Evolutionary conservation across 2,888 invertebrate genomes (phyloP).

Genomic region (Cylloceria caligata): DNA sequence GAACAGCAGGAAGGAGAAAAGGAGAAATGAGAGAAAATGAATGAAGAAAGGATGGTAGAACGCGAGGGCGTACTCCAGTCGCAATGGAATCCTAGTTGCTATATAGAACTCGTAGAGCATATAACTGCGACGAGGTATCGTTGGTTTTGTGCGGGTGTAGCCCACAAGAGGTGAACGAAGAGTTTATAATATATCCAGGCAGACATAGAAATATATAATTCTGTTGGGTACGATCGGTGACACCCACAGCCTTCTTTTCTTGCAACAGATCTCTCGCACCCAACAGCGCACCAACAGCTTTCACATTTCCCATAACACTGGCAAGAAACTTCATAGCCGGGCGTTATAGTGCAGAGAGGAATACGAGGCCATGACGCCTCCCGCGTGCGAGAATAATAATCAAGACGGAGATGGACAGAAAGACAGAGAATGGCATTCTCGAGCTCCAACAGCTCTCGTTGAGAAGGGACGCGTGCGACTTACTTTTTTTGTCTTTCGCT

Average conservation of each 20-base stretch:
- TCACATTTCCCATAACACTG: conserved; percentile 81
- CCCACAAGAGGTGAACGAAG: conserved; percentile 11
- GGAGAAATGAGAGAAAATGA: conserved; percentile 41
- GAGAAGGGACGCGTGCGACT: conserved; percentile 55
- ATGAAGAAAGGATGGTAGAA: conserved; percentile 50
- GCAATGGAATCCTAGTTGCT: conserved; percentile 63
- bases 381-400: conserved; percentile 68
- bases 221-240: conserved; percentile 79
- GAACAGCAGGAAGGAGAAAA: conserved; percentile 35
- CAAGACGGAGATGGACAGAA: conserved; percentile 68
- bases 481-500: conserved; percentile 37
- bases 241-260: conserved; percentile 74
- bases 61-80: conserved; percentile 62
- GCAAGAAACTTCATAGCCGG: conserved; percentile 59
- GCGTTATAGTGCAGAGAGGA: conserved; percentile 63
- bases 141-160: conserved; percentile 22
- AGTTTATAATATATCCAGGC: conserved; percentile 27
- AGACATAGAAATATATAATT: conserved; percentile 51
- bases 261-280: conserved; percentile 49
- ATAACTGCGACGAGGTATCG: conserved; percentile 46
- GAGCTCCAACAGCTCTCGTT: conserved; percentile 14
- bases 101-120: conserved; percentile 15
- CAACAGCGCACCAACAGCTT: conserved; percentile 73
- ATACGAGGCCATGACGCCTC: conserved; percentile 57
- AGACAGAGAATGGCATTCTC: conserved; percentile 48